A percentile compares a stretch with the other conserved stretches of the same genome.
phyloP scores from a whole-genome alignment of 2,113 vertebrate genomes.

The Peromyscus leucopus region DNA sequence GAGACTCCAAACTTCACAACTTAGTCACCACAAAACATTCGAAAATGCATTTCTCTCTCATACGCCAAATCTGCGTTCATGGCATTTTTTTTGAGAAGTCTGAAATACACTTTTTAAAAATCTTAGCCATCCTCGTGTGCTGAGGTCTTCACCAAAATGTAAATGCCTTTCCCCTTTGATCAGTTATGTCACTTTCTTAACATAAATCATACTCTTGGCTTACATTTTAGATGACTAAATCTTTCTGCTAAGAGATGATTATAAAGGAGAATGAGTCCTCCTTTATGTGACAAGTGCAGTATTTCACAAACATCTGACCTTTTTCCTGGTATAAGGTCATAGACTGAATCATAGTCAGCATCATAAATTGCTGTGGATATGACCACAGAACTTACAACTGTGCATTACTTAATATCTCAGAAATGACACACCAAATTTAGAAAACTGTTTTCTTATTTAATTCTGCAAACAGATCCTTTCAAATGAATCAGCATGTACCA shows the following conservation, averaged over 20 bases:
- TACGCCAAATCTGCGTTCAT: not conserved
- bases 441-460: not conserved
- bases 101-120: not conserved
- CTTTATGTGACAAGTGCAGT: not conserved
- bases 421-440: not conserved
- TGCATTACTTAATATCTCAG: not conserved
- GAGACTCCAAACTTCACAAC: not conserved
- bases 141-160: not conserved
- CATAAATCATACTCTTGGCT: slow-evolving; percentile 7
- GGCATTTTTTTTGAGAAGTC: not conserved
- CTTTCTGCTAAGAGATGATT: not conserved
- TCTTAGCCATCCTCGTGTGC: not conserved
- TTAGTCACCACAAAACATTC: not conserved
- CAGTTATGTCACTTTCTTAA: not conserved
- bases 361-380: not conserved
- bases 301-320: not conserved
- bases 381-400: not conserved
- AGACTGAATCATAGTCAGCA: not conserved
- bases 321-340: not conserved
- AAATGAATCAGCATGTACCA: not conserved
- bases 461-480: not conserved
- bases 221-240: not conserved
- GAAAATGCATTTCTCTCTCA: rapidly evolving
- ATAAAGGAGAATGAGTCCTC: not conserved
- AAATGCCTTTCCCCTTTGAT: not conserved